Percentiles rank a stretch among this genome's conserved stretches.
Evolutionary conservation across 1,140 invertebrate species (phyloP).

Genomic region (Sinonovacula constricta): DNA sequence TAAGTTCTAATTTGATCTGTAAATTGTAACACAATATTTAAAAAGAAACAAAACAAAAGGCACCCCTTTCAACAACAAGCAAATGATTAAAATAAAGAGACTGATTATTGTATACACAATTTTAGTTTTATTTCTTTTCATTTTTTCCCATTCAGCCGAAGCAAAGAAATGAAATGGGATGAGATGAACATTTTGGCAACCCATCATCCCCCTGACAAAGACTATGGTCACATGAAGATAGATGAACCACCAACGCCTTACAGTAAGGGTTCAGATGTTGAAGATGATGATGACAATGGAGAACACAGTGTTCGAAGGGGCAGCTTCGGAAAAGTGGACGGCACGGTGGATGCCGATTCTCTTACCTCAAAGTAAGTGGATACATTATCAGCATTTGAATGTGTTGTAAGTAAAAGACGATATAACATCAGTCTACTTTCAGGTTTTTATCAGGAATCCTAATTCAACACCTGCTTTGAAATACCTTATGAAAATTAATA

Average conservation of each 20-base stretch:
- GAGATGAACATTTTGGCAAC: constrained; percentile 99
- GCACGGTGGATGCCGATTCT: constrained; percentile 83
- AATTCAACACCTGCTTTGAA: neutral
- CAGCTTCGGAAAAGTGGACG: constrained; percentile 76
- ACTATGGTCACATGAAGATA: constrained; percentile 99
- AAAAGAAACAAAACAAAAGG: too few relatives aligned
- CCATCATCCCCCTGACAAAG: constrained; percentile 97
- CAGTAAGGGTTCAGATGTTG: constrained; percentile 84
- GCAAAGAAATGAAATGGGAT: constrained; percentile 92
- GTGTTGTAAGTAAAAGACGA: too few relatives aligned
- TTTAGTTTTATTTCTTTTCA: too few relatives aligned
- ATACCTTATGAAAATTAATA: neutral
- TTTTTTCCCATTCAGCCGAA: too few relatives aligned
- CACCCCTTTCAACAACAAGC: too few relatives aligned
- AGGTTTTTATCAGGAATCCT: neutral
- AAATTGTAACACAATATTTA: too few relatives aligned
- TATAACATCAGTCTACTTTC: too few relatives aligned
- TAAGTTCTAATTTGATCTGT: too few relatives aligned
- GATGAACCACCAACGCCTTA: constrained; percentile 97
- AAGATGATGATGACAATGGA: constrained; percentile 83
- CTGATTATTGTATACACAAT: too few relatives aligned
- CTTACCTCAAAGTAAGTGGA: constrained; percentile 85
- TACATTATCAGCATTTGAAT: neutral
- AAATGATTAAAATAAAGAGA: too few relatives aligned
- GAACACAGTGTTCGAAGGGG: constrained; percentile 66